phyloP scores from a whole-genome alignment of 2,113 vertebrate genomes.

The Tachysurus fulvidraco region DNA sequence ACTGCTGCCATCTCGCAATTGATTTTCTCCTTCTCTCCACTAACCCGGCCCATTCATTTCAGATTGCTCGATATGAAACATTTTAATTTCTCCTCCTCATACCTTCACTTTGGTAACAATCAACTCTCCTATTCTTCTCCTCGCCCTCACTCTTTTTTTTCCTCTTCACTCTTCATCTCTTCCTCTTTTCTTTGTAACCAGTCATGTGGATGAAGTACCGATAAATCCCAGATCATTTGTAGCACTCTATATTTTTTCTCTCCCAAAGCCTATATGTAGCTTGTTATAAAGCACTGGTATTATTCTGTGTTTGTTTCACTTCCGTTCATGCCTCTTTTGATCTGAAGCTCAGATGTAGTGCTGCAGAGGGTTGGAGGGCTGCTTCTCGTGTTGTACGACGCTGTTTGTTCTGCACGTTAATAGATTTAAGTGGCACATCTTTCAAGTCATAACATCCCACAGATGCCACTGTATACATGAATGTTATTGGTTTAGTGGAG shows the following conservation, averaged over 20 bases:
- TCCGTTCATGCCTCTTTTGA: constrained; percentile 39
- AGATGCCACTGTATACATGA: constrained; percentile 50
- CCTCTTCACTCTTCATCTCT: background rate
- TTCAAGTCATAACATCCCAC: constrained; percentile 52
- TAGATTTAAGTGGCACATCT: constrained; percentile 56
- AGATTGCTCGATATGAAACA: constrained; percentile 95
- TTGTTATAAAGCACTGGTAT: background rate
- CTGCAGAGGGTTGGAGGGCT: constrained; percentile 5
- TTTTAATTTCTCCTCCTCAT: constrained; percentile 94
- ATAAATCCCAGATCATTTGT: background rate
- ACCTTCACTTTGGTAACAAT: constrained; percentile 79
- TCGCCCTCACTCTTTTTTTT: constrained; percentile 19
- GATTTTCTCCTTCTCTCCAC: constrained; percentile 89
- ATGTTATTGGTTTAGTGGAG: constrained; percentile 52
- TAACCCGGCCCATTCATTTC: constrained; percentile 87
- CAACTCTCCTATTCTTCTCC: constrained; percentile 55
- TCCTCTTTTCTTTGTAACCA: constrained; percentile 52
- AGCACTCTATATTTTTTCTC: constrained; percentile 32
- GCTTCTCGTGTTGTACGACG: constrained; percentile 37
- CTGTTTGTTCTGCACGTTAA: constrained; percentile 56
- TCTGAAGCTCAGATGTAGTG: constrained; percentile 20
- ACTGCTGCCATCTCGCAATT: constrained; percentile 88
- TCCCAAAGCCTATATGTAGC: constrained; percentile 4
- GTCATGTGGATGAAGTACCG: constrained; percentile 76
- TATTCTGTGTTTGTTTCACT: constrained; percentile 17